A percentile compares a stretch with the other conserved stretches of the same genome.
These are phyloP conservation scores for Nycticebus coucang DNA, from an alignment of 2,113 vertebrate genomes.

Conservation along the genomic window DNA sequence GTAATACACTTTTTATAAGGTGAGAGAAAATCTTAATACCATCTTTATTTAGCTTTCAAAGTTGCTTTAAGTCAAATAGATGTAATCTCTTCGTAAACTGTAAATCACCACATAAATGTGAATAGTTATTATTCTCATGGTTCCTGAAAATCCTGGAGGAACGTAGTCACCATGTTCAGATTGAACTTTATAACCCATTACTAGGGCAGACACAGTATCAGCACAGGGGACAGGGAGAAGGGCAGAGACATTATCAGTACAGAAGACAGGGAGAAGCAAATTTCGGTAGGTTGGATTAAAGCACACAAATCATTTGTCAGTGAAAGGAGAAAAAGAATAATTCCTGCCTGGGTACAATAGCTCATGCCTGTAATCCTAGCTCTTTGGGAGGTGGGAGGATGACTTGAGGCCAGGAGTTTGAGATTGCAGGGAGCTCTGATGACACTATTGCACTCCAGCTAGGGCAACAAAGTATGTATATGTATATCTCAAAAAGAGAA, in stretches of 20 bases:
- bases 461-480: no score
- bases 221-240: neutral
- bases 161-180: neutral
- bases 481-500: neutral
- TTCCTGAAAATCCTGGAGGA: neutral
- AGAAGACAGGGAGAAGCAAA: neutral
- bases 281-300: neutral
- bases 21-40: neutral
- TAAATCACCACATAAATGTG: neutral
- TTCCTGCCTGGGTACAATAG: neutral
- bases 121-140: neutral
- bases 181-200: neutral
- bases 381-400: no score
- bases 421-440: no score
- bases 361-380: no score
- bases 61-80: neutral
- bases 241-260: neutral
- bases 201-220: neutral
- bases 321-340: constrained; percentile 12
- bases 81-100: neutral
- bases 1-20: neutral
- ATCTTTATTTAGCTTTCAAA: constrained; percentile 8
- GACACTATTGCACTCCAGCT: no score
- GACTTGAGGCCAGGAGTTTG: no score
- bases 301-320: neutral